These are phyloP conservation scores for Myanophis thanlyinensis DNA, from an alignment of 2,113 vertebrate genomes.

Conservation along the genomic window DNA sequence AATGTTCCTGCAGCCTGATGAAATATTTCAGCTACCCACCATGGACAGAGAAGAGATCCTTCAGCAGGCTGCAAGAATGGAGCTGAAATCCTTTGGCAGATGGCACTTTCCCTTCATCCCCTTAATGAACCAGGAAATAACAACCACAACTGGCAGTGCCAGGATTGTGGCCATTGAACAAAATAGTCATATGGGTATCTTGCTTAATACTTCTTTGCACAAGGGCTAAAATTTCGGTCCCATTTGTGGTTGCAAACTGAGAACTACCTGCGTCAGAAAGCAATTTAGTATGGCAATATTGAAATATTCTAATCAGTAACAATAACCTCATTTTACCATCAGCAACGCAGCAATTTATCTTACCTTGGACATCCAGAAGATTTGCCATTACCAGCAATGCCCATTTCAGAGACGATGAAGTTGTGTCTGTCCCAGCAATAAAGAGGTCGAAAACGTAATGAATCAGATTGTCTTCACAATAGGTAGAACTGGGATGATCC, in stretches of 20 bases:
- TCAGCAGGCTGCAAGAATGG: too few relatives aligned
- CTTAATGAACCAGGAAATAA: too few relatives aligned
- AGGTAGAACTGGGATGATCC: conserved; percentile 8
- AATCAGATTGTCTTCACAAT: not conserved
- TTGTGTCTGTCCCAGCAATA: conserved; percentile 10
- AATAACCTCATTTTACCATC: not conserved
- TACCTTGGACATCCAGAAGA: conserved; percentile 15
- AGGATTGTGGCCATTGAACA: too few relatives aligned
- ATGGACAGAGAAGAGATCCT: too few relatives aligned
- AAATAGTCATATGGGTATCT: not conserved
- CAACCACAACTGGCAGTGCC: too few relatives aligned
- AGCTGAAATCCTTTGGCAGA: too few relatives aligned
- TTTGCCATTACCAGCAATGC: not conserved
- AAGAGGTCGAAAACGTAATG: conserved; percentile 6
- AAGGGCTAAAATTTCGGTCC: too few relatives aligned
- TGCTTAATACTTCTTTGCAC: not conserved
- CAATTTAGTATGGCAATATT: not conserved
- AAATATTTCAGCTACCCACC: too few relatives aligned
- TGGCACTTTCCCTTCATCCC: too few relatives aligned
- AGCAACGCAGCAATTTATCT: not conserved
- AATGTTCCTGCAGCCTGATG: too few relatives aligned
- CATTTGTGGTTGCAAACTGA: too few relatives aligned
- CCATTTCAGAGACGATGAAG: not conserved
- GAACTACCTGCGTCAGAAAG: not conserved
- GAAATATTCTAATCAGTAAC: not conserved